Conservation (phyloP, 2,888 invertebrate genomes). For the Sussaba pulchella region DNA sequence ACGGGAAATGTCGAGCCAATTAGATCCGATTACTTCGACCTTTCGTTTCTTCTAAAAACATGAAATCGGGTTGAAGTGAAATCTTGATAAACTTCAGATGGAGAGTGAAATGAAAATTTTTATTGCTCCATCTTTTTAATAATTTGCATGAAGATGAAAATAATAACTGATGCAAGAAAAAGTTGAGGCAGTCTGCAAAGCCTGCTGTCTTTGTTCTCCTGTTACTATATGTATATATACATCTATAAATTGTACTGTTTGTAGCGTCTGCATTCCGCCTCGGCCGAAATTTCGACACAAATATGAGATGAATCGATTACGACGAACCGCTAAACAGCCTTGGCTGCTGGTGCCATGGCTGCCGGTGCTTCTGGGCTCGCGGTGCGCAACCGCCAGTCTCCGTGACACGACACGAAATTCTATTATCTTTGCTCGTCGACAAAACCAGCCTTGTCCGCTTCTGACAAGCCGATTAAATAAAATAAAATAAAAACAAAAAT, state of each 20-base stretch:
- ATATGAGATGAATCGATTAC: slow-evolving; percentile 59
- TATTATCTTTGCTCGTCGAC: slow-evolving; percentile 57
- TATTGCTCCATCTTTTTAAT: no score
- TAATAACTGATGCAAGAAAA: no score
- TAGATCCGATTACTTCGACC: no score
- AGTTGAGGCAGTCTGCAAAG: no score
- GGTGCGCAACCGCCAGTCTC: slow-evolving; percentile 21
- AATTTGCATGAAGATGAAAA: no score
- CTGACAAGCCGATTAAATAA: slow-evolving; percentile 7
- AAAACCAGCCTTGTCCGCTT: slow-evolving; percentile 18
- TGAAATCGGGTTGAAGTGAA: no score
- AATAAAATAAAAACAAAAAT: slow-evolving; percentile 13
- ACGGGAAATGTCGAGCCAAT: no score
- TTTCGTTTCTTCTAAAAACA: no score
- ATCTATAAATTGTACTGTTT: slow-evolving; percentile 21
- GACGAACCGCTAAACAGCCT: slow-evolving; percentile 45
- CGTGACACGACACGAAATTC: slow-evolving; percentile 60
- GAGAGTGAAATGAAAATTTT: no score
- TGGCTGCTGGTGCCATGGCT: slow-evolving; percentile 12
- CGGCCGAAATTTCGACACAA: slow-evolving; percentile 50
- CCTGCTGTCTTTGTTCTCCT: slow-evolving; percentile 4
- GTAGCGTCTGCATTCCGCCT: slow-evolving; percentile 10
- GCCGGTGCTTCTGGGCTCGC: no score
- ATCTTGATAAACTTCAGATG: no score
- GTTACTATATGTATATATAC: slow-evolving; percentile 5